Conservation (phyloP, 2,888 invertebrate genomes). For the Tortrix viridana region DNA sequence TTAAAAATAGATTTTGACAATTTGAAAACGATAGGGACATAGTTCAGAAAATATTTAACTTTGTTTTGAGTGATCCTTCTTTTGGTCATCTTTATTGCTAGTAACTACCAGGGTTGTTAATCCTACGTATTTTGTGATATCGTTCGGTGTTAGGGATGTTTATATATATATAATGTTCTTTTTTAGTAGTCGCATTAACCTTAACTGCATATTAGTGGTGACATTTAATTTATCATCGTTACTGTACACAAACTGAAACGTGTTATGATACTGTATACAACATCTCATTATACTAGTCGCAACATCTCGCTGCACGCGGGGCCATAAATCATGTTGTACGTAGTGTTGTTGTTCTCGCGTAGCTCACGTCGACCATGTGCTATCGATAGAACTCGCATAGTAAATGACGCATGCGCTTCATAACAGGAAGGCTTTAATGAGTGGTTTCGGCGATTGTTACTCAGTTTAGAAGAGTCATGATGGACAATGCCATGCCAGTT, state of each 20-base stretch:
- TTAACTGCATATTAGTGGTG: slow-evolving; percentile 2
- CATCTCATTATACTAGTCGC: too few relatives aligned
- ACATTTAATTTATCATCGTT: neutral
- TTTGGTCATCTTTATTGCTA: slow-evolving; percentile 53
- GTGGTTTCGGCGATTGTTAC: too few relatives aligned
- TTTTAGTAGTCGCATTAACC: slow-evolving; percentile 22
- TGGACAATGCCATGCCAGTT: too few relatives aligned
- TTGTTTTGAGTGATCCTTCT: neutral
- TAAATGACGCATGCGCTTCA: too few relatives aligned
- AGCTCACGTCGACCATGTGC: too few relatives aligned
- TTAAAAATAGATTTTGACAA: neutral
- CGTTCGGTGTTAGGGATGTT: neutral
- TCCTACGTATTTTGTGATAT: slow-evolving; percentile 44
- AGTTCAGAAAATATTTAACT: neutral
- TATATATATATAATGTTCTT: slow-evolving; percentile 18
- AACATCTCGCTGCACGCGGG: too few relatives aligned
- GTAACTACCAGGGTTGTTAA: slow-evolving; percentile 66
- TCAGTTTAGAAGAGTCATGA: too few relatives aligned
- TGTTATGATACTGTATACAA: too few relatives aligned
- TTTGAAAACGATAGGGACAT: neutral
- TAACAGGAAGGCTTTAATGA: neutral
- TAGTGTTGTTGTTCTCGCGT: too few relatives aligned
- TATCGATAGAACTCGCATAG: too few relatives aligned
- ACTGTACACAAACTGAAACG: neutral
- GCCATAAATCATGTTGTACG: too few relatives aligned